Evolutionary conservation across 2,888 invertebrate species (phyloP).

Genomic region (Anthoptus insignis): DNA sequence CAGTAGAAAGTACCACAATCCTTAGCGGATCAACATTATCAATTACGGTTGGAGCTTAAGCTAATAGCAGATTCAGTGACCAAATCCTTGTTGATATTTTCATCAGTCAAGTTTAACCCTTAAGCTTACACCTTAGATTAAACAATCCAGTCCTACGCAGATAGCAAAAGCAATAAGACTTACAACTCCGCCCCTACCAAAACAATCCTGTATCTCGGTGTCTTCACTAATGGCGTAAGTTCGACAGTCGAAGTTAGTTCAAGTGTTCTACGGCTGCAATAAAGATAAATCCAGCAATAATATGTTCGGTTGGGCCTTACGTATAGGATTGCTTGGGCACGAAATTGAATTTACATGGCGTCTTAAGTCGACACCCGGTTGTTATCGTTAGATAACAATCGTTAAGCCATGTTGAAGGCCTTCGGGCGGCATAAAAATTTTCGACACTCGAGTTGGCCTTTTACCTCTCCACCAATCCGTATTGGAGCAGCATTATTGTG

Average conservation of each 20-base stretch:
- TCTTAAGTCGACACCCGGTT: conserved; percentile 83
- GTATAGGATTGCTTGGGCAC: conserved; percentile 82
- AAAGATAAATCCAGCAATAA: conserved; percentile 87
- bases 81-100: conserved; percentile 36
- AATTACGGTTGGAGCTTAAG: conserved; percentile 16
- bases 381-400: too few species aligned
- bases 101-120: conserved; percentile 47
- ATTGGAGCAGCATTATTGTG: too few species aligned
- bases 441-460: too few species aligned
- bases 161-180: conserved; percentile 86
- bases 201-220: conserved; percentile 86
- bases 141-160: conserved; percentile 77
- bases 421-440: too few species aligned
- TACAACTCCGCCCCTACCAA: conserved; percentile 84
- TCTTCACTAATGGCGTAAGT: conserved; percentile 86
- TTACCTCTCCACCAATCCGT: too few species aligned
- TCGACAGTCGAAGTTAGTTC: conserved; percentile 86
- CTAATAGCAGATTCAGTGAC: conserved; percentile 16
- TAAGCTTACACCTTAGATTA: conserved; percentile 78
- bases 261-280: conserved; percentile 85
- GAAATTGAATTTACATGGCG: conserved; percentile 87
- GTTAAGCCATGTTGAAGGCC: too few species aligned
- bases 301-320: conserved; percentile 85
- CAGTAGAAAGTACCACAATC: neutral
- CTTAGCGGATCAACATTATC: neutral